A percentile compares a stretch with the other conserved stretches of the same genome.
These are phyloP conservation scores for Psittacus erithacus DNA, from an alignment of 2,113 vertebrate species.

Conservation along the genomic window DNA sequence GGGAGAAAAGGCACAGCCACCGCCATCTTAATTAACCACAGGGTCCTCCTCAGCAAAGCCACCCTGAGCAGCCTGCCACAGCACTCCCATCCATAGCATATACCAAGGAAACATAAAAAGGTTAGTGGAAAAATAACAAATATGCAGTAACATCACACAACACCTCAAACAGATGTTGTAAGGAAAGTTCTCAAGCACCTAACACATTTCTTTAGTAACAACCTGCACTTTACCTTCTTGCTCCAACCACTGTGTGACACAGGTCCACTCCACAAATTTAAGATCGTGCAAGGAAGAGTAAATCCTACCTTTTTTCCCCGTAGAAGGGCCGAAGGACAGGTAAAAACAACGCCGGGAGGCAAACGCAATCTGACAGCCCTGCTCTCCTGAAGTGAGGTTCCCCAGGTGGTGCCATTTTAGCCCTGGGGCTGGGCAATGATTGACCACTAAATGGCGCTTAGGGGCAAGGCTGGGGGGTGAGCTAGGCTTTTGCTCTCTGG, in stretches of 20 bases:
- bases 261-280: rapidly evolving
- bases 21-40: background rate
- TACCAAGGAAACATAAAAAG: rapidly evolving
- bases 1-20: rapidly evolving
- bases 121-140: background rate
- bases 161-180: rapidly evolving
- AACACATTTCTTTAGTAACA: background rate
- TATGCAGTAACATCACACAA: rapidly evolving
- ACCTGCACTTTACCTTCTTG: background rate
- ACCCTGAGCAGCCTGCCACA: background rate
- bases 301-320: background rate
- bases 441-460: background rate
- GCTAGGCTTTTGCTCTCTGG: rapidly evolving
- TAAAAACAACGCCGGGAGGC: rapidly evolving
- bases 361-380: background rate
- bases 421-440: background rate
- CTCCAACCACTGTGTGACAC: background rate
- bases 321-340: background rate
- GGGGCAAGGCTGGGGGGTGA: rapidly evolving
- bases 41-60: too few species aligned
- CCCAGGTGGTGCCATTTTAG: background rate
- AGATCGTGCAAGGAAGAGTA: background rate
- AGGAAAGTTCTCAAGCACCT: background rate
- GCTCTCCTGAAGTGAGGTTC: rapidly evolving
- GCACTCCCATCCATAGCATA: rapidly evolving